Percentiles rank a stretch among this genome's conserved stretches.
Evolutionary conservation across 2,797 vertebrate genomes (phyloP).

Genomic region (Limnodromus scolopaceus): DNA sequence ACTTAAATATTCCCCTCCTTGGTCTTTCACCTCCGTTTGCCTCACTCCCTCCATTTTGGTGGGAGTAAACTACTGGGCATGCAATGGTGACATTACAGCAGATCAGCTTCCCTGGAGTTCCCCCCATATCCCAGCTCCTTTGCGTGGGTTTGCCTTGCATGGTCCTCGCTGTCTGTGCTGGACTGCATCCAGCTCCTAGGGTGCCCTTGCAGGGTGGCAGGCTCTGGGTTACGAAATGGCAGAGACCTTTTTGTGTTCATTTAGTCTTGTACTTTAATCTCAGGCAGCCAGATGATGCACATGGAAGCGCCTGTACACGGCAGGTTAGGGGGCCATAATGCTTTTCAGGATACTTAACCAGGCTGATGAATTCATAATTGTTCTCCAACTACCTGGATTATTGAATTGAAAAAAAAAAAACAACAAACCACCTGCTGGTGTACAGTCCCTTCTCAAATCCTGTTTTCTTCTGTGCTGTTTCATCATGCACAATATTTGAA

Average conservation of each 20-base stretch:
- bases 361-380: not conserved
- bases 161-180: not conserved
- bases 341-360: not conserved
- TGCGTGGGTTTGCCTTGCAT: not conserved
- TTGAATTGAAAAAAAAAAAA: not conserved
- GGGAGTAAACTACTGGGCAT: not conserved
- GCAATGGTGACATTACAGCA: not conserved
- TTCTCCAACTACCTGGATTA: not conserved
- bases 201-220: not conserved
- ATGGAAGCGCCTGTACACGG: not conserved
- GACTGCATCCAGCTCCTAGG: not conserved
- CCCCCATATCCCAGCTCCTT: not conserved
- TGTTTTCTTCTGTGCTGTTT: not conserved
- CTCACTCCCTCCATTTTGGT: not conserved
- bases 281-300: not conserved
- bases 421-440: not conserved
- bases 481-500: not conserved
- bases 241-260: not conserved
- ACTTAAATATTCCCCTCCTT: not conserved
- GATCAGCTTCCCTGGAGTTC: not conserved
- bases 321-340: rapidly evolving
- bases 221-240: not conserved
- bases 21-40: not conserved
- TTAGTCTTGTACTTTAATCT: not conserved
- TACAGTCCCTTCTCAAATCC: not conserved